Base-by-base conservation (phyloP, 2,797 vertebrate genomes). In the Sphenodon punctatus region DNA sequence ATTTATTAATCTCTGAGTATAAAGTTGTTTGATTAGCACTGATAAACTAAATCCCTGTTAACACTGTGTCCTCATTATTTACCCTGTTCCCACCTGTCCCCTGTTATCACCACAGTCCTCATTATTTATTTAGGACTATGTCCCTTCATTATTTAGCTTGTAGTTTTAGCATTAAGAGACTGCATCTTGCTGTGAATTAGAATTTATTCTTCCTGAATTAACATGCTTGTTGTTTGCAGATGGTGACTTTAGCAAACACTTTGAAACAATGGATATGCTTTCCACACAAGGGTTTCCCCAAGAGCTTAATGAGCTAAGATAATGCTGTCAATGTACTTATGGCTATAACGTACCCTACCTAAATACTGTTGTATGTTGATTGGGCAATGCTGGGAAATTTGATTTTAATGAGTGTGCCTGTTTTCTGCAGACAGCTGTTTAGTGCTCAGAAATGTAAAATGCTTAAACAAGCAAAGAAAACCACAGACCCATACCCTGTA, bases 1-100 rank as follows among this genome's bases (percentile, higher is more conserved):
- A 84, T 64, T 16, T 42, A 83, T 86, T 90, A 92, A 86, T 92
- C 78, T 90, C 25, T 27, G 23, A 61, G 10, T 56, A 13, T 77
- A 51, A 89, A 53, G 14, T 83, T 87, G 53, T 69, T 59, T 75
- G 82, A 67, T 85, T 88, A 81, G 32, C 72, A 65, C 66, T 20
- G 59, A 58, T 64, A 82, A 59, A 27, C 42, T 75, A 89, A 87
- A 70, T 49, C 75, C 48, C 71, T 82, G 20, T 80, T 91, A 60
- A 86, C 78, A 64, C 84, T 73, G 51, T 78, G 61, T 27, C 56
- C 74, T 80, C 77, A 46, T n/a, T n/a, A n/a, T n/a, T n/a, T n/a
- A n/a, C n/a, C n/a, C n/a, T n/a, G n/a, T n/a, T n/a, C n/a, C n/a
- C n/a, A n/a, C n/a, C n/a, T n/a, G n/a, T n/a, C n/a, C n/a, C n/a